These are phyloP conservation scores for Parazoanthus swiftii DNA, from an alignment of 92 coral and sea anemone species.

Conservation along the genomic window DNA sequence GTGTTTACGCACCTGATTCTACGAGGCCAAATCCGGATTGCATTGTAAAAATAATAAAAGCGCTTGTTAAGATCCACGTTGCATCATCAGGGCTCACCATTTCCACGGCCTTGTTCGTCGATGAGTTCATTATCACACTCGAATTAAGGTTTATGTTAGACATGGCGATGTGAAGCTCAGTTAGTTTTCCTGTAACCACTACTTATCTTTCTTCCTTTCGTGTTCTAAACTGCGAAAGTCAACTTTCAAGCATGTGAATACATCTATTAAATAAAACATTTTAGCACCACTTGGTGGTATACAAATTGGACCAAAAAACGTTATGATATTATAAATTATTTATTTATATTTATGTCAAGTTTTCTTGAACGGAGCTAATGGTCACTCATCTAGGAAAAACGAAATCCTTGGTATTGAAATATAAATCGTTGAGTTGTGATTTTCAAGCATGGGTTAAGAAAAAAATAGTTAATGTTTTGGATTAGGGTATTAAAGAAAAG, in stretches of 20 bases:
- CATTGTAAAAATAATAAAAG: slow-evolving; percentile 96
- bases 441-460: not conserved
- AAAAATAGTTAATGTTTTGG: not conserved
- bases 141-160: not conserved
- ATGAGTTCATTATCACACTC: not conserved
- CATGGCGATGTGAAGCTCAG: not conserved
- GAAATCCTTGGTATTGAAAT: not conserved
- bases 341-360: not conserved
- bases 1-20: slow-evolving; percentile 27
- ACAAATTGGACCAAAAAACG: not conserved
- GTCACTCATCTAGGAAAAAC: not conserved
- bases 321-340: not conserved
- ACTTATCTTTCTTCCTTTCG: not conserved
- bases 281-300: not conserved
- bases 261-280: not conserved
- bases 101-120: not conserved
- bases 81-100: slow-evolving; percentile 81
- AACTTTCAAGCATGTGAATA: not conserved
- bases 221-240: too few species aligned
- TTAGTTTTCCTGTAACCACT: not conserved
- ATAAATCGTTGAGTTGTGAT: not conserved
- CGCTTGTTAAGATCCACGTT: slow-evolving; percentile 92
- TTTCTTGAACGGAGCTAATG: not conserved
- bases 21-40: slow-evolving; percentile 95
- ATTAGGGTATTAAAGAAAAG: not conserved